These are phyloP conservation scores for Drosophila triauraria DNA, from an alignment of 1,140 invertebrate species.

Conservation along the genomic window DNA sequence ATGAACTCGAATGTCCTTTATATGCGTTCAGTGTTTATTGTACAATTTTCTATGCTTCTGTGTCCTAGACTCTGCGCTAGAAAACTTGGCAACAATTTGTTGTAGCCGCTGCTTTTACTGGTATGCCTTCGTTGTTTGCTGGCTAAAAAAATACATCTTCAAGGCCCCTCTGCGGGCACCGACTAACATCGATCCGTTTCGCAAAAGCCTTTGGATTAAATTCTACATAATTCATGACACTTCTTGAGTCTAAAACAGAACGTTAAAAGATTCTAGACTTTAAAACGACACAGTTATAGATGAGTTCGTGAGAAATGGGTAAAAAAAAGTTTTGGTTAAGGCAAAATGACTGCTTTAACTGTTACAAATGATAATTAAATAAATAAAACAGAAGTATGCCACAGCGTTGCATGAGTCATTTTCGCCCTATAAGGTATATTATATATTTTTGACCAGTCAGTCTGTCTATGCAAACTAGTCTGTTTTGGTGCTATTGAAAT, in stretches of 20 bases:
- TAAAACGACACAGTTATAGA: slow-evolving; percentile 32
- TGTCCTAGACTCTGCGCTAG: slow-evolving; percentile 62
- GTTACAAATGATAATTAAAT: not conserved
- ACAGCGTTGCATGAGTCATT: no score
- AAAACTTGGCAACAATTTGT: slow-evolving; percentile 71
- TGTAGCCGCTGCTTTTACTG: slow-evolving; percentile 29
- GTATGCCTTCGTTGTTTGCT: slow-evolving; percentile 25
- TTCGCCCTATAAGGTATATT: no score
- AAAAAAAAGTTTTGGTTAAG: slow-evolving; percentile 10
- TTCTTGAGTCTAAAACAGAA: not conserved
- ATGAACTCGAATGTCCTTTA: slow-evolving; percentile 82
- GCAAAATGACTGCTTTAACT: not conserved
- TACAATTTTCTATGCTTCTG: slow-evolving; percentile 68
- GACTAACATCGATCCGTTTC: slow-evolving; percentile 60
- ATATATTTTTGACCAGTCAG: no score
- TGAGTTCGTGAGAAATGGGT: not conserved
- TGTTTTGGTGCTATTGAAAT: no score
- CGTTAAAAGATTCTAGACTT: slow-evolving; percentile 25
- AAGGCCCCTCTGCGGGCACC: slow-evolving; percentile 42
- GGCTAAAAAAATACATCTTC: slow-evolving; percentile 53
- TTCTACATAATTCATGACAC: slow-evolving; percentile 71
- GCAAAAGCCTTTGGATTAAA: slow-evolving; percentile 72
- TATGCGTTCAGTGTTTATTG: slow-evolving; percentile 81
- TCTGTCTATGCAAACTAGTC: no score
- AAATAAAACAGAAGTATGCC: no score